Conservation (phyloP, 1,140 invertebrate species). For the Andrena cerasifolii region DNA sequence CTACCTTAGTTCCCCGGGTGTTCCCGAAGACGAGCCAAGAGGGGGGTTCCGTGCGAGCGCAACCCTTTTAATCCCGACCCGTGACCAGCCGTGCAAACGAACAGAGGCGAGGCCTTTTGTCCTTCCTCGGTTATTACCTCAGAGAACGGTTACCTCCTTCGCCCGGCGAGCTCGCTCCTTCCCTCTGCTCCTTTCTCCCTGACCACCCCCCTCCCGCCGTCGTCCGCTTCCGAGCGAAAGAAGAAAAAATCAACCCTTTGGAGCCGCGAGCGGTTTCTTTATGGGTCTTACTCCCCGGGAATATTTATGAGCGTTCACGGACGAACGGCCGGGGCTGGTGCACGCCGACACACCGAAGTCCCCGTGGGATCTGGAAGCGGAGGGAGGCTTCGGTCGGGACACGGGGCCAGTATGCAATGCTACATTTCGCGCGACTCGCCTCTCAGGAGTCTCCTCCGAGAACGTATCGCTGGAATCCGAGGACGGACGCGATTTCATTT, state of each 20-base stretch:
- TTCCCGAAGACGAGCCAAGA: not conserved
- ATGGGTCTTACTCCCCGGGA: constrained; percentile 75
- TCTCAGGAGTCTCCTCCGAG: not conserved
- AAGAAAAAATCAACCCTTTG: constrained; percentile 77
- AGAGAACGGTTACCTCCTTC: constrained; percentile 46
- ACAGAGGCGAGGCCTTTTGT: constrained; percentile 65
- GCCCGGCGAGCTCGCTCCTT: constrained; percentile 37
- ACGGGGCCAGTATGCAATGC: not conserved
- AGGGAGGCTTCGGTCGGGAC: not conserved
- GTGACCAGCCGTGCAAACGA: constrained; percentile 56
- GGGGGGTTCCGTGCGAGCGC: not conserved
- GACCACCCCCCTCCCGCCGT: constrained; percentile 9
- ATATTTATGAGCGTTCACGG: constrained; percentile 79
- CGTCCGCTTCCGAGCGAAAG: constrained; percentile 43
- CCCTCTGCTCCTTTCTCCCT: constrained; percentile 51
- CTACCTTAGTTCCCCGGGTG: not conserved
- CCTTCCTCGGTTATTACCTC: constrained; percentile 55
- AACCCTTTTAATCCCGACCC: constrained; percentile 59
- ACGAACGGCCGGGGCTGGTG: not conserved
- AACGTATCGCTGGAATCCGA: not conserved
- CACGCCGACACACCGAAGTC: not conserved
- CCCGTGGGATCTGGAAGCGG: not conserved
- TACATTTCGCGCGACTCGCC: not conserved
- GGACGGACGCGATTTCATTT: no score
- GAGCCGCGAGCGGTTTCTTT: constrained; percentile 79